These are phyloP conservation scores for Epinephelus awoara DNA, from an alignment of 2,797 vertebrate species.

Conservation along the genomic window DNA sequence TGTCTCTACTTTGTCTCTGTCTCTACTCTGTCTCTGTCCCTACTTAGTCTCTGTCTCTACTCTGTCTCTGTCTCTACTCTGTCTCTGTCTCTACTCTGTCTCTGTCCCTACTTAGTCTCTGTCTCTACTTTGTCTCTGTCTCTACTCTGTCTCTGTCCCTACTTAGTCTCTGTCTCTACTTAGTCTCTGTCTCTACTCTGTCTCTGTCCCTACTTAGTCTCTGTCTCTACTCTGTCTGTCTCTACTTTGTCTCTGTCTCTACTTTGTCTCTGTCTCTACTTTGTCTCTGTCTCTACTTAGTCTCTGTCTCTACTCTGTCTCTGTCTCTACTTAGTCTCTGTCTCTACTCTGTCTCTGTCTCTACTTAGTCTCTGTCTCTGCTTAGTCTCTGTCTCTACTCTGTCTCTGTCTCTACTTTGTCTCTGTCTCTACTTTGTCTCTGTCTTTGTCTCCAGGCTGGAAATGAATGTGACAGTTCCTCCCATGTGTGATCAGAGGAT, in stretches of 20 bases:
- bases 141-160: neutral
- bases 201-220: too few relatives aligned
- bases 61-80: neutral
- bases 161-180: neutral
- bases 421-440: neutral
- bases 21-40: neutral
- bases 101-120: neutral
- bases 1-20: neutral
- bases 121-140: neutral
- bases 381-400: neutral
- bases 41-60: too few relatives aligned
- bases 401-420: neutral
- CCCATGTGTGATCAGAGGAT: neutral
- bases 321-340: neutral
- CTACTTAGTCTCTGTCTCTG: neutral
- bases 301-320: neutral
- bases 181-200: neutral
- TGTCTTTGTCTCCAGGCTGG: neutral
- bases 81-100: neutral
- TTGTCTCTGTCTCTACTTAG: too few relatives aligned
- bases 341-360: neutral
- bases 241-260: neutral
- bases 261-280: neutral
- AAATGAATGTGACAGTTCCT: neutral
- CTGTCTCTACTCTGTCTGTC: neutral